Base-by-base conservation (phyloP, 2,113 vertebrate genomes). In the Lota lota region DNA sequence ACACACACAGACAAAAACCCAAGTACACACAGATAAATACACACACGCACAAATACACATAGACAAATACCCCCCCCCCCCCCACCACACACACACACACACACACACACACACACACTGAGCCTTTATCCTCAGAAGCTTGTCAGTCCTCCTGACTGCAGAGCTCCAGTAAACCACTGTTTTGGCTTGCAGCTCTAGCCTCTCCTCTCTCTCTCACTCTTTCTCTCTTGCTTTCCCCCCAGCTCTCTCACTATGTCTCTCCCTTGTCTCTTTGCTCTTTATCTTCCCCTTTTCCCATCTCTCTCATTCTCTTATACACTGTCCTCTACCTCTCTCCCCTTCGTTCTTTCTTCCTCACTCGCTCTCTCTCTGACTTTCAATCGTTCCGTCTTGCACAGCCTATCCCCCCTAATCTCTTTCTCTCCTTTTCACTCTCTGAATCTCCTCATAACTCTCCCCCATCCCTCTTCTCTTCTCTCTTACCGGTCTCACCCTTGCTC, bases 121-220 rank as follows among this genome's bases (percentile, higher is more conserved):
- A 40, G 53, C 11, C 14, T 50, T 64, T 72, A 24, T 64, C 72
- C 66, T 68, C 69, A 60, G 68, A 72, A 33, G 57, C 68, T 66
- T 81, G 69, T 72, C 75, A 78, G 72, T 73, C 63, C 69, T 81
- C 21, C 5, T 28, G 72, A 72, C 70, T 69, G 77, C 72, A 69
- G 63, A 73, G 60, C 69, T 36, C 57, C 58, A 62, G 67, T 4
- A 28, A 22, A 64, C 50, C 40, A 0, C 64, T 33, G 67, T 61
- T 73, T 84, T 67, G 54, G 17, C 66, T 40, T 60, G 63, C 63
- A 62, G 71, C 72, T 80, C 67, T 6, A 60, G 56, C 36, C 33
- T 8, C 53, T 60, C 53, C 33, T 8, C 53, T 56, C 53, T 8
- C 17, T 22, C 21, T 61, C 54, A 5, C 64, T 22, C 19, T n/a